A percentile compares a stretch with the other conserved stretches of the same genome.
Conservation (phyloP, 2,797 vertebrate species). For the Dicrostonyx torquatus region DNA sequence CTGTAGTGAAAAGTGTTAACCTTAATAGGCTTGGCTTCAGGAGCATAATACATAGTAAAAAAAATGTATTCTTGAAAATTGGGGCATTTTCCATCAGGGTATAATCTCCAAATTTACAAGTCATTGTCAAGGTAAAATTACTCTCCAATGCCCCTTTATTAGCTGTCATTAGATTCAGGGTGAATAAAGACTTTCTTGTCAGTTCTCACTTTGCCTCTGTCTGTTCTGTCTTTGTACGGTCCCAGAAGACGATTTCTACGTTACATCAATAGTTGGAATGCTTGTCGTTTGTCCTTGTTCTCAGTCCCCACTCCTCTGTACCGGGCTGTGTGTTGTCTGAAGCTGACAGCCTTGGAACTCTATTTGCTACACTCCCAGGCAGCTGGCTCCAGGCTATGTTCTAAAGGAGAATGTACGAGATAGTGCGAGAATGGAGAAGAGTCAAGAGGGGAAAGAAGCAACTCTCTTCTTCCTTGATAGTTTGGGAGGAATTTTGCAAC, state of each 20-base stretch:
- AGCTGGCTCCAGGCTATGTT: neutral
- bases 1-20: neutral
- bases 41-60: neutral
- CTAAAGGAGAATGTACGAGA: neutral
- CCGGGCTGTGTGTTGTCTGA: neutral
- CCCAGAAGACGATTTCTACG: neutral
- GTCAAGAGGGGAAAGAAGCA: neutral
- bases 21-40: neutral
- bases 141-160: neutral
- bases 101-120: neutral
- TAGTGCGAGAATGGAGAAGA: neutral
- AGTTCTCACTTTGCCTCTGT: neutral
- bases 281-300: neutral
- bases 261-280: neutral
- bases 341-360: neutral
- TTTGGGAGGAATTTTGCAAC: neutral
- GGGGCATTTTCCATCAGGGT: neutral
- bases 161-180: neutral
- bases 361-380: neutral
- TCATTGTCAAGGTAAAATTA: slow-evolving; percentile 6
- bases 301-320: neutral
- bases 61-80: neutral
- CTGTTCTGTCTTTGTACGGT: neutral
- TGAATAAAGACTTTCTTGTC: neutral
- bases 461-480: neutral